Evolutionary conservation across 2,113 vertebrate genomes (phyloP).

Genomic region (Mugil cephalus): DNA sequence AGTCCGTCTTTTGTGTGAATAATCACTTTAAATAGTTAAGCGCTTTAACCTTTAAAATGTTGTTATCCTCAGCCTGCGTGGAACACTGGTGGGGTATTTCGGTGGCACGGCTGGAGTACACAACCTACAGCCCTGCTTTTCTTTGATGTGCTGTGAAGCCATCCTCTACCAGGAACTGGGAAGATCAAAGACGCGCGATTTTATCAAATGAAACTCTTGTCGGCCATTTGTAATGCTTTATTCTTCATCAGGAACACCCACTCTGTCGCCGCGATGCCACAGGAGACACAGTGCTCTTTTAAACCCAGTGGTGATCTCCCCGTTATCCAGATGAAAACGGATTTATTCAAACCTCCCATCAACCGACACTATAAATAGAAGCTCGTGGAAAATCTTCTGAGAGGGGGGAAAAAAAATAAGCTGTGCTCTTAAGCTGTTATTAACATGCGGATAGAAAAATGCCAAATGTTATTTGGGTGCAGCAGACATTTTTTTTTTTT

Average conservation of each 20-base stretch:
- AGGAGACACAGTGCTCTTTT: conserved; percentile 77
- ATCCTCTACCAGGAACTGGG: conserved; percentile 62
- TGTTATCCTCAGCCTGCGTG: conserved; percentile 4
- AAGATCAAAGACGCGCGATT: conserved; percentile 76
- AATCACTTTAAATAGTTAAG: conserved; percentile 61
- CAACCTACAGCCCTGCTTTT: conserved; percentile 56
- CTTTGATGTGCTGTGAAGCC: conserved; percentile 67
- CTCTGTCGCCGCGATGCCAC: conserved; percentile 62
- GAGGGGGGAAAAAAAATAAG: conserved; percentile 66
- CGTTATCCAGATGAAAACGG: conserved; percentile 84
- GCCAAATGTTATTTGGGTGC: conserved; percentile 71
- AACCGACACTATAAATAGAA: conserved; percentile 82
- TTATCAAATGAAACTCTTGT: conserved; percentile 77
- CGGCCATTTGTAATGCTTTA: conserved; percentile 69
- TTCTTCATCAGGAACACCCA: conserved; percentile 74
- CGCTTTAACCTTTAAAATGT: conserved; percentile 59
- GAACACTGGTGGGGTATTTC: conserved; percentile 31
- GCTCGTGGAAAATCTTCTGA: conserved; percentile 78
- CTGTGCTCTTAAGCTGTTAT: conserved; percentile 83
- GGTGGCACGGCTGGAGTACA: conserved; percentile 39
- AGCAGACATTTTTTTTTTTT: conserved; percentile 38
- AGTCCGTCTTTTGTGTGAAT: conserved; percentile 42
- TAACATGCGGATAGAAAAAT: conserved; percentile 82
- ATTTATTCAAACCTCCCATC: conserved; percentile 83
- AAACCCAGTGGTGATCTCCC: conserved; percentile 80